These are phyloP conservation scores for Nomada flava DNA, from an alignment of 2,888 invertebrate species.

Conservation along the genomic window DNA sequence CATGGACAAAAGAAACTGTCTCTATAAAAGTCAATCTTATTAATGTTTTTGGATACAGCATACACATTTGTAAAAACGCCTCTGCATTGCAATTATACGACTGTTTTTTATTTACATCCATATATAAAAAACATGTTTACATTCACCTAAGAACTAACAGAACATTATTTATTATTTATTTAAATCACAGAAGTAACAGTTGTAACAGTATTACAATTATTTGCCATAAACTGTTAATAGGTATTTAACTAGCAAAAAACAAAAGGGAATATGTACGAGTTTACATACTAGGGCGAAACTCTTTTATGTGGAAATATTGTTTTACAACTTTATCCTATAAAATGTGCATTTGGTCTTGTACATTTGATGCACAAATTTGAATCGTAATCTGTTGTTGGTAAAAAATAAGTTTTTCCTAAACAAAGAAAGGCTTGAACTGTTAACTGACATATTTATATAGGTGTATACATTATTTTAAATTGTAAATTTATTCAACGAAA, in stretches of 20 bases:
- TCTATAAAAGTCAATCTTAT: constrained; percentile 11
- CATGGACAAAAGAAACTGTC: constrained; percentile 18
- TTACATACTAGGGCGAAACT: constrained; percentile 25
- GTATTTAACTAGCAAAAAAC: constrained; percentile 28
- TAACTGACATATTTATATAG: constrained; percentile 39
- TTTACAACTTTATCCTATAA: constrained; percentile 23
- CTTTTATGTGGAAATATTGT: constrained; percentile 1
- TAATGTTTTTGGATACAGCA: not conserved
- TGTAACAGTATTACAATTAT: constrained; percentile 64
- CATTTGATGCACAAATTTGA: constrained; percentile 28
- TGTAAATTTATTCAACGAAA: constrained; percentile 37
- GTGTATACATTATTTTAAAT: constrained; percentile 37
- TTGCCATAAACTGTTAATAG: constrained; percentile 44
- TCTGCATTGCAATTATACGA: constrained; percentile 24
- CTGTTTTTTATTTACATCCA: constrained; percentile 10
- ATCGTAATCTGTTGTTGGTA: constrained; percentile 28
- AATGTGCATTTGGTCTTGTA: constrained; percentile 13
- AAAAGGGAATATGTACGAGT: constrained; percentile 12
- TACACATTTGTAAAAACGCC: constrained; percentile 13
- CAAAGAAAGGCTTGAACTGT: constrained; percentile 29
- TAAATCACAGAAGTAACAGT: constrained; percentile 70
- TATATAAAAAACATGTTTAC: constrained; percentile 18
- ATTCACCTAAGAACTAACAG: constrained; percentile 24
- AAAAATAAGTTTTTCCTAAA: constrained; percentile 24
- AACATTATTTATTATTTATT: constrained; percentile 64